Evolutionary conservation across 1,140 invertebrate species (phyloP), one percentile per base, ranked within the genome.

Genomic region (Leptonema lineaticorne): DNA sequence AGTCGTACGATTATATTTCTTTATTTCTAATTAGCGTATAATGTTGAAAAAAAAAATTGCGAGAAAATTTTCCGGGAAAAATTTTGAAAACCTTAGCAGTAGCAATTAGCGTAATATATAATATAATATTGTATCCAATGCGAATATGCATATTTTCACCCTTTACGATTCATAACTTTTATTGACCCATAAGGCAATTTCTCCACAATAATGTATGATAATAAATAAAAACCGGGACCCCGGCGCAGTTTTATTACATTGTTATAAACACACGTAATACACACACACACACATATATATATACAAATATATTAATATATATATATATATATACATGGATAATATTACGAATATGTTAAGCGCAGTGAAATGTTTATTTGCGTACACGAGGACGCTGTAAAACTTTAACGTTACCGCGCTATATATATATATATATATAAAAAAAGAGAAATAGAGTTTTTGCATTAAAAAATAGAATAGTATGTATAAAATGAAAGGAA

Each of bases 141-240:
- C n/a, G n/a, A 11, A 11, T 41, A 41, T 53, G 50, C 50, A 24
- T 53, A 53, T 22, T 22, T 11, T 9, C 22, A 4, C 9, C 50
- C 50, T 53, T 53, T 53, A 53, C 50, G 50, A 53, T 53, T 53
- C 50, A 53, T 53, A 53, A 53, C 50, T 53, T 53, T 53, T 53
- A 53, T 53, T 53, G 50, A 53, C 50, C 50, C 50, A 53, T 53
- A 53, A 53, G 50, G 50, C 50, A 20, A 53, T 53, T 53, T 24
- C 50, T 53, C 50, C 50, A 53, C 50, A 53, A 53, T 53, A 53
- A 53, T 53, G 50, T 24, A 53, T 53, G 50, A 53, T 53, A 53
- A 53, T 53, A 53, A 53, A 53, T 53, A 53, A 53, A 53, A 53
- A 53, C 50, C 50, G 50, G 50, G 50, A 53, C 22, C 50, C n/a